Base-by-base conservation (phyloP, 2,888 invertebrate genomes). In the Oconnorella tubifera region DNA sequence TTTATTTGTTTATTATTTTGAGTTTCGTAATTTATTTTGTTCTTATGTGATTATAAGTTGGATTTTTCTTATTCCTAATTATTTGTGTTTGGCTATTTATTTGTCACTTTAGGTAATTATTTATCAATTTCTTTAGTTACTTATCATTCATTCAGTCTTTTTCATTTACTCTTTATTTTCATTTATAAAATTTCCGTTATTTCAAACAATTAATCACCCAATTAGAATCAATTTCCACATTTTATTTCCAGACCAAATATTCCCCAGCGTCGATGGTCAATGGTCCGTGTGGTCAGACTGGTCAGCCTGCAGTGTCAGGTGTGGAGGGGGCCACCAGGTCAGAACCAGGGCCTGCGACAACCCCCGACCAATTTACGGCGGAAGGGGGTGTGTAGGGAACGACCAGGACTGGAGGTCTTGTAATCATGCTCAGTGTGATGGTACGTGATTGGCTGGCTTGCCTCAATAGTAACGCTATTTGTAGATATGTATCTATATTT, bases 251-350 rank as follows among this genome's bases (percentile, higher is more conserved):
- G n/a, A n/a, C n/a, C n/a, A n/a, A n/a, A n/a, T n/a, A n/a, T 59
- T 31, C 23, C 50, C 60, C n/a, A 4, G 72, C 80, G 82, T 76
- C 25, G 90, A 93, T 83, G 95, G 95, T 1, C 90, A 89, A 19
- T 95, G 94, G 94, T 92, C 94, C 0, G 86, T 88, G 1, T 96
- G 94, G 94, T 90, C 92, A 0, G 87, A 89, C 0, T 96, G 94
- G 94, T 92, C 93, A 0, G 88, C 89, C 31, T 96, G 95, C 75
- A 88, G 90, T 1, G 85, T 86, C 73, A 88, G 87, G 1, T 91
- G 91, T 78, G 90, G 94, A 40, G 87, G 89, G 62, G 93, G 92
- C 0, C 88, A 91, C 60, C 91, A 91, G 83, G 89, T 89, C 0
- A 85, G 92, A 0, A 85, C 89, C 0, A 86, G 95, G 1, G 86